Percentiles rank a stretch among this genome's conserved stretches.
These are phyloP conservation scores for Tenthredo mesomela DNA, from an alignment of 2,888 invertebrate genomes.

Conservation along the genomic window DNA sequence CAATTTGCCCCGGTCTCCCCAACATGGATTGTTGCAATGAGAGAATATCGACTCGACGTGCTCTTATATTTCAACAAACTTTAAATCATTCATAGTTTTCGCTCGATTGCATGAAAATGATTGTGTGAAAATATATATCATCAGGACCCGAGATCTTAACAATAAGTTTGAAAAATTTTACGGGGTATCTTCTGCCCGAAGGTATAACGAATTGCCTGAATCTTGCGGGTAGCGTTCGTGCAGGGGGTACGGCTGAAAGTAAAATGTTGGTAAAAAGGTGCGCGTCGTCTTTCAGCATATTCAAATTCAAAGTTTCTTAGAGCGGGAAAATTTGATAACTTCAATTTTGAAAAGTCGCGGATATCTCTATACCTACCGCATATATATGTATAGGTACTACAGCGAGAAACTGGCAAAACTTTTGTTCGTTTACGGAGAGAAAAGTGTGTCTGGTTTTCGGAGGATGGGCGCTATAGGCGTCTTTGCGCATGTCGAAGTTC, in stretches of 20 bases:
- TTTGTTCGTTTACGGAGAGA: slow-evolving; percentile 32
- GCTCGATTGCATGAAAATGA: not conserved
- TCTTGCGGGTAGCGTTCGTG: slow-evolving; percentile 7
- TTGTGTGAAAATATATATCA: not conserved
- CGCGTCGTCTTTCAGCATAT: slow-evolving; percentile 55
- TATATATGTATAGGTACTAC: not conserved
- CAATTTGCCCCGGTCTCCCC: no score
- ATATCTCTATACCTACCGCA: not conserved
- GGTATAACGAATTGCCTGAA: not conserved
- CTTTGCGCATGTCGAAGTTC: not conserved
- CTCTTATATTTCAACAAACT: not conserved
- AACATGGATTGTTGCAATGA: no score
- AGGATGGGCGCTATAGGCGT: slow-evolving; percentile 9
- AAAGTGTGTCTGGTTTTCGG: slow-evolving; percentile 21
- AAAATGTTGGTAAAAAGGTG: slow-evolving; percentile 21
- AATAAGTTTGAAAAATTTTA: not conserved
- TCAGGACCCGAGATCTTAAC: not conserved
- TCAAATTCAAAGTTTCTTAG: slow-evolving; percentile 61
- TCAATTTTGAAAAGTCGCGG: slow-evolving; percentile 49
- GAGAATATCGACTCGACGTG: no score
- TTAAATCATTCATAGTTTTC: not conserved
- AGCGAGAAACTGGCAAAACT: slow-evolving; percentile 29
- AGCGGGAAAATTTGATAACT: slow-evolving; percentile 60
- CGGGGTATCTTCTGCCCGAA: not conserved
- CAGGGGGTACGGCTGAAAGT: not conserved